Evolutionary conservation across 2,113 vertebrate genomes (phyloP), one percentile per base, ranked within the genome.

Genomic region (Kobus ellipsiprymnus): DNA sequence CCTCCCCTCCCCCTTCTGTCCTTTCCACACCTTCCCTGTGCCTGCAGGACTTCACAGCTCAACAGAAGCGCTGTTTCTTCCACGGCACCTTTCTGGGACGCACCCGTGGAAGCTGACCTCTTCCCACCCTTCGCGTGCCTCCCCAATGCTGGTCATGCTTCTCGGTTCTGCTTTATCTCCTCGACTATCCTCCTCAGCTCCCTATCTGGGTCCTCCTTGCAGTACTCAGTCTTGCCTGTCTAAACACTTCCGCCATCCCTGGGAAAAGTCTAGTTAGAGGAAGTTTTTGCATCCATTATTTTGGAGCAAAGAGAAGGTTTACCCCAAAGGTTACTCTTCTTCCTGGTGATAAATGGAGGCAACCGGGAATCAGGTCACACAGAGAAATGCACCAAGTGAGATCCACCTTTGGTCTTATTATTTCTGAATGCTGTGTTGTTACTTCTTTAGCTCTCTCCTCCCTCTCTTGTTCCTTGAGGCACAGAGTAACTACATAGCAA

Each of bases 251-350:
- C 29, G 40, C 52, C 29, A 80, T 16, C 17, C 9, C 11, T 54
- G 15, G 17, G 77, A 48, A 96, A 40, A 10, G 23, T 52, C 33
- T 55, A 67, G 27, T 25, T 71, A 5, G 46, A 85, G 64, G n/a
- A 89, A 16, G 30, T 71, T n/a, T 85, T 48, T 90, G 36, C 36
- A 84, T 64, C 19, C 30, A 36, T 92, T 77, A 77, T 84, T 54
- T 81, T 54, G 25, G 30, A 59, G 30, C 57, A 59, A 91, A 97
- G 36, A 94, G 9, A 54, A 81, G 90, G 77, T 52, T 40, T 33
- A 27, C 12, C 52, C 52, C 50, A 71, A 54, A 8, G 1, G 29
- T 30, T 55, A 19, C 50, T 91, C 15, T 15, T 84, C 14, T 78
- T 46, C 21, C 57, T 57, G 46, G 23, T 46, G 48, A 50, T 14